phyloP scores from a whole-genome alignment of 2,888 invertebrate species.

The Tipula unca region DNA sequence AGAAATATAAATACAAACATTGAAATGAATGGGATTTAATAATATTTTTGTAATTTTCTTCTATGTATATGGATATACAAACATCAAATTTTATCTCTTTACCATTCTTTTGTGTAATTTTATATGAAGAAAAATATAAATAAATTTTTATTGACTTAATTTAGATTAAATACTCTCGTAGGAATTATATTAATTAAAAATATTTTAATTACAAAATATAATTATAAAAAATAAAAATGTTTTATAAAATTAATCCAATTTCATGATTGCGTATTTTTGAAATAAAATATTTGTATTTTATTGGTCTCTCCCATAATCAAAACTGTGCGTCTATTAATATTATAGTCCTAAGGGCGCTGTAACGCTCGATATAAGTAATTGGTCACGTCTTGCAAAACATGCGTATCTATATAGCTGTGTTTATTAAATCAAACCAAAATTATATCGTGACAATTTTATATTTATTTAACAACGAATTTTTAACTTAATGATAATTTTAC shows the following conservation, averaged over 20 bases:
- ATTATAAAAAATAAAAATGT: not conserved
- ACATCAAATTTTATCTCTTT: not conserved
- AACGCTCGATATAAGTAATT: not conserved
- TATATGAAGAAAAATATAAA: not conserved
- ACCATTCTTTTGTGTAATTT: not conserved
- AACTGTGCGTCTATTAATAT: not conserved
- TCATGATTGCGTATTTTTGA: not conserved
- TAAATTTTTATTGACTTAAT: not conserved
- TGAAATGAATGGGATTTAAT: not conserved
- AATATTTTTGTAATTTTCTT: not conserved
- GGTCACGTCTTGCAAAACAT: not conserved
- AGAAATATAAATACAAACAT: not conserved
- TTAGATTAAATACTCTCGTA: not conserved
- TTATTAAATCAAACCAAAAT: not conserved
- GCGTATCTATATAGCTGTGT: not conserved
- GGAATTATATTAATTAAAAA: constrained; percentile 8
- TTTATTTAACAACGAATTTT: not conserved
- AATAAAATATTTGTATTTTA: not conserved
- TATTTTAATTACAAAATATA: not conserved
- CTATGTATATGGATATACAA: not conserved
- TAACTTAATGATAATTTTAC: not conserved
- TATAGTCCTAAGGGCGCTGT: not conserved
- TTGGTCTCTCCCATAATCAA: not conserved
- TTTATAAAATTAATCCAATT: not conserved
- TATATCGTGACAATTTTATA: not conserved